Conservation (phyloP, 1,140 invertebrate genomes). For the Drosophila miranda region DNA sequence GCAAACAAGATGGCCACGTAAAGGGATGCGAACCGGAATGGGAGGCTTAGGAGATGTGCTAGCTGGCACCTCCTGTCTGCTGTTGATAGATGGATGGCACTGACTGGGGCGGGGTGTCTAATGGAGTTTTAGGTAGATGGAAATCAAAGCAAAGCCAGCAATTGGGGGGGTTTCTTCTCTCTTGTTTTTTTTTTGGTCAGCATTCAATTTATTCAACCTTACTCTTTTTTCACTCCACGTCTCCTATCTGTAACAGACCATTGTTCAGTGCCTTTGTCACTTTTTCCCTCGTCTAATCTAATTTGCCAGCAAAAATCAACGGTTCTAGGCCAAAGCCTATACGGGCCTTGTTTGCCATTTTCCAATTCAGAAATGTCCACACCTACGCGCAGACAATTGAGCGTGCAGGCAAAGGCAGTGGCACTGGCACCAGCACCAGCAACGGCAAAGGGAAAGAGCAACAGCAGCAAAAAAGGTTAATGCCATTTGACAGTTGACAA, state of each 20-base stretch:
- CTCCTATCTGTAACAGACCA: slow-evolving; percentile 24
- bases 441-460: slow-evolving; percentile 69
- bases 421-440: slow-evolving; percentile 27
- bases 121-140: slow-evolving; percentile 15
- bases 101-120: slow-evolving; percentile 50
- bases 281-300: slow-evolving; percentile 51
- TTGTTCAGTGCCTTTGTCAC: slow-evolving; percentile 27
- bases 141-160: neutral
- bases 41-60: slow-evolving; percentile 13
- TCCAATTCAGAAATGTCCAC: slow-evolving; percentile 57
- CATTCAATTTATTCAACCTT: slow-evolving; percentile 12
- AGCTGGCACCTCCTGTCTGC: slow-evolving; percentile 41
- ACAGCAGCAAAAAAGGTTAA: slow-evolving; percentile 67
- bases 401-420: slow-evolving; percentile 62
- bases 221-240: neutral
- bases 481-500: slow-evolving; percentile 81
- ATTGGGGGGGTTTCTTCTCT: neutral
- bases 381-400: slow-evolving; percentile 76
- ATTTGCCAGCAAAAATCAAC: slow-evolving; percentile 62
- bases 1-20: slow-evolving; percentile 68
- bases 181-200: slow-evolving; percentile 15
- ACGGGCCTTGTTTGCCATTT: slow-evolving; percentile 11
- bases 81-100: slow-evolving; percentile 60
- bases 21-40: slow-evolving; percentile 33
- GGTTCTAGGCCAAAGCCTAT: slow-evolving; percentile 59